Conservation (phyloP, 35 echinoderm and acorn worm genomes). For the Ophioderma brevispina region DNA sequence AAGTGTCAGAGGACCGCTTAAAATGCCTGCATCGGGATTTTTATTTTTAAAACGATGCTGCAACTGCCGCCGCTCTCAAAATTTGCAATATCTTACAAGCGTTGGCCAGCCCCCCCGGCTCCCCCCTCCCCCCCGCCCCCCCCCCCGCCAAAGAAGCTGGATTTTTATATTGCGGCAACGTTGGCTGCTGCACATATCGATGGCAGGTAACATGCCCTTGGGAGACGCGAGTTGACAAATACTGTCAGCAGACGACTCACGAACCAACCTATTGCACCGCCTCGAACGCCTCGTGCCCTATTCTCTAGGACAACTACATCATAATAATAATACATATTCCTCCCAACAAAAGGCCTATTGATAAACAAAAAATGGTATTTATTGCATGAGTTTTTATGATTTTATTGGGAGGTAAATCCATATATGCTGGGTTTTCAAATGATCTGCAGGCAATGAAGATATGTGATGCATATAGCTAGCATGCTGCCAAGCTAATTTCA, state of each 20-base stretch:
- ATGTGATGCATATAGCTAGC: too few species aligned
- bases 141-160: too few species aligned
- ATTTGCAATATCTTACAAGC: not conserved
- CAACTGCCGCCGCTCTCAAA: constrained; percentile 7
- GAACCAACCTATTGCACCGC: not conserved
- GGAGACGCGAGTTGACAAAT: not conserved
- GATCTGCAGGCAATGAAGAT: too few species aligned
- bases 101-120: not conserved
- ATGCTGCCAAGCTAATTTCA: too few species aligned
- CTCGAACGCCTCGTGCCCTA: not conserved
- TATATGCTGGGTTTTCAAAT: too few species aligned
- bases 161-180: not conserved
- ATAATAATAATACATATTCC: too few species aligned
- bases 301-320: too few species aligned
- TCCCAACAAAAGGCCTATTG: too few species aligned
- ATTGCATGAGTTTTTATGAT: too few species aligned
- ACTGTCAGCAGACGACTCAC: constrained; percentile 3
- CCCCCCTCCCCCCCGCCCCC: too few species aligned
- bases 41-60: not conserved
- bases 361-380: too few species aligned
- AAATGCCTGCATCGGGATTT: not conserved
- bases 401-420: too few species aligned
- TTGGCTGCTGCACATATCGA: not conserved
- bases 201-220: not conserved
- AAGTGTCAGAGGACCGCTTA: not conserved